Base-by-base conservation (phyloP, 2,797 vertebrate genomes). In the Nasua narica region DNA sequence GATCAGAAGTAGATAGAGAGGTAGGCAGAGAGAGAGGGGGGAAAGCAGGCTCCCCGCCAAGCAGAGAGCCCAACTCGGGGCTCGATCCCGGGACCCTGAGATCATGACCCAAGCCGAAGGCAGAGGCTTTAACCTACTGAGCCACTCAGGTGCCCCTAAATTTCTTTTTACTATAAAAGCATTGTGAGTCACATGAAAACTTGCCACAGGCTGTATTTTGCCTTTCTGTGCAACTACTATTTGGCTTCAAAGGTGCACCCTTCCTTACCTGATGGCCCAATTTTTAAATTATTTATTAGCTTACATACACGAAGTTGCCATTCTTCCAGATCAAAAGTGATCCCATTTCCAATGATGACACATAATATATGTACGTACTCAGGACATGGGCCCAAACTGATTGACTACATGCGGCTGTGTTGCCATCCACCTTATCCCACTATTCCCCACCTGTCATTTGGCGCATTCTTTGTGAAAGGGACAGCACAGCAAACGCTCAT, bases 261-360 rank as follows among this genome's bases (percentile, higher is more conserved):
- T 67, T 95, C 62, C 40, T 95, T 48, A 74, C 43, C 21, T 11
- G 8, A 62, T 67, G 27, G 40, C 40, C 48, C 67, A 46, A 72
- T 72, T 54, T 65, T 88, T 60, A 35, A 74, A 77, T 65, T 91
- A 82, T 32, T 54, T 89, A 82, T 70, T 76, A 52, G 46, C 67
- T 69, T 82, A 87, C 43, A 58, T 3, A 32, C 43, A 29, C 18
- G 37, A 93, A 70, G 23, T 1, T 50, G 5, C 19, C 76, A 35
- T 69, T 48, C 82, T 78, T 82, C n/a, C 48, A 27, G 1, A n/a
- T 72, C 19, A 87, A 91, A 96, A 97, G 78, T 32, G 23, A 69
- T 65, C 70, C 27, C 43, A 62, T 23, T n/a, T 76, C 25, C 58
- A 40, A 85, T 2, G 15, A 27, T 32, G 83, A 87, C 72, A 72